Percentiles rank a stretch among this genome's conserved stretches.
These are phyloP conservation scores for Bombus superbus DNA, from an alignment of 1,140 invertebrate genomes.

Conservation along the genomic window DNA sequence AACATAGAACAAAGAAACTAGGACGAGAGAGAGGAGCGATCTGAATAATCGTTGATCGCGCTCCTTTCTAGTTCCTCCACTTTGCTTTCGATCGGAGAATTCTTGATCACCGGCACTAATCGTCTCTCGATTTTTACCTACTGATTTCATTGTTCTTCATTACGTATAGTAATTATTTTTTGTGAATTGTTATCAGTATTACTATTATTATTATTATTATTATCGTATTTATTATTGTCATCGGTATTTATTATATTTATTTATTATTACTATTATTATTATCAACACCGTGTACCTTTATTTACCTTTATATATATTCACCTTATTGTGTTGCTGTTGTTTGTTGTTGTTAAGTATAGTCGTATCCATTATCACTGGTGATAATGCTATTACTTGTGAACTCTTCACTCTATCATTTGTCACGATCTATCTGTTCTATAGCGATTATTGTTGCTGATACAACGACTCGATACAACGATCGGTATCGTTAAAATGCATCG, in stretches of 20 bases:
- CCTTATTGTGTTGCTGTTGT: conserved; percentile 12
- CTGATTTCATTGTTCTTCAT: conserved; percentile 32
- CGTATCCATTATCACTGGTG: background rate
- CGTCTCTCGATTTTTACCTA: conserved; percentile 1
- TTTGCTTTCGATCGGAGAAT: conserved; percentile 9
- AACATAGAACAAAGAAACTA: background rate
- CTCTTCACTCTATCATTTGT: background rate
- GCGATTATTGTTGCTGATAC: conserved; percentile 62
- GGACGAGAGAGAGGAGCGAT: background rate
- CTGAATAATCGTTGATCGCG: background rate
- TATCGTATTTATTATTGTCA: conserved; percentile 47
- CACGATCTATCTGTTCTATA: background rate
- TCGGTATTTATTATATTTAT: conserved; percentile 63
- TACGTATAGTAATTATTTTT: conserved; percentile 8
- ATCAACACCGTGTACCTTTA: conserved; percentile 37
- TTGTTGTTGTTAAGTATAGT: conserved; percentile 4
- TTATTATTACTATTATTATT: conserved; percentile 60
- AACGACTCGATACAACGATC: conserved; percentile 78
- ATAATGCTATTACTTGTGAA: background rate
- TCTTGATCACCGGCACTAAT: background rate
- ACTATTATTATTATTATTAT: conserved; percentile 54
- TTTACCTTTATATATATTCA: conserved; percentile 32
- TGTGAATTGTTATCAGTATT: conserved; percentile 50
- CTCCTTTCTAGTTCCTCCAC: background rate
- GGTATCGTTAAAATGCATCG: conserved; percentile 30